Evolutionary conservation across 2,797 vertebrate species (phyloP).

Genomic region (Crotalus adamanteus): DNA sequence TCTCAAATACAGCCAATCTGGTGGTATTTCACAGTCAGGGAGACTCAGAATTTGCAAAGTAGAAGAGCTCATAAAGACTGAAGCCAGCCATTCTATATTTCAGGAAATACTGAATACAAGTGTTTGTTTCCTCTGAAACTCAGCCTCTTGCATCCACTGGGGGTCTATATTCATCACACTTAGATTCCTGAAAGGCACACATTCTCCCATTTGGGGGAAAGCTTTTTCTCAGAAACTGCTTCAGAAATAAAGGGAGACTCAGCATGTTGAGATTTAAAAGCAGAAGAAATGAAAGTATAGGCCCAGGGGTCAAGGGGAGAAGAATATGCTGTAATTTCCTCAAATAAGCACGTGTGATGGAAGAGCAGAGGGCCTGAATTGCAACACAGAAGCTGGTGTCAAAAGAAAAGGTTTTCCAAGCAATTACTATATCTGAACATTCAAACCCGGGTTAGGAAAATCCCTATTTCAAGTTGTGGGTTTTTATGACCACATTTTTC

Average conservation of each 20-base stretch:
- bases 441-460: background rate
- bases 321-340: background rate
- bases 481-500: background rate
- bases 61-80: background rate
- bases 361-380: background rate
- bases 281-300: background rate
- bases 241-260: background rate
- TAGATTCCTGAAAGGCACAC: background rate
- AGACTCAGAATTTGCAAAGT: background rate
- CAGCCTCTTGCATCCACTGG: background rate
- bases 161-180: background rate
- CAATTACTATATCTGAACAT: background rate
- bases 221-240: background rate
- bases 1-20: background rate
- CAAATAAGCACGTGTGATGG: background rate
- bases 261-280: background rate
- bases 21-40: background rate
- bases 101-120: background rate
- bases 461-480: background rate
- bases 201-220: background rate
- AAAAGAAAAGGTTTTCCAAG: background rate
- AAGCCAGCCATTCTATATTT: background rate
- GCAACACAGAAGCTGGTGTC: background rate
- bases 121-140: background rate
- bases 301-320: background rate